Percentiles rank a stretch among this genome's conserved stretches.
Evolutionary conservation across 2,797 vertebrate species (phyloP).

Genomic region (Neosilurus hyrtlii): DNA sequence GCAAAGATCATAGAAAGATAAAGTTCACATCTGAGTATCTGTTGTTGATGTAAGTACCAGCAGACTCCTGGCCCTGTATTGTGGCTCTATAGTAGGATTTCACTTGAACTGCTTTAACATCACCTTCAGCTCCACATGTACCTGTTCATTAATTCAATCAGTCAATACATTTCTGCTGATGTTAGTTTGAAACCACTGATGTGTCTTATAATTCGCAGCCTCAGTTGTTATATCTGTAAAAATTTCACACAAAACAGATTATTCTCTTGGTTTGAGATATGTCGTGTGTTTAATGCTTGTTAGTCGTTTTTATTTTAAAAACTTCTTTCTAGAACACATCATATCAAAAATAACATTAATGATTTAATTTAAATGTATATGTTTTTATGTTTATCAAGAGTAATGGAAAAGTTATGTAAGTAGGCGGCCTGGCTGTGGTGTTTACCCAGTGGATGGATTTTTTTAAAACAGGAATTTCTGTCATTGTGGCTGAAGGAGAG

Average conservation of each 20-base stretch:
- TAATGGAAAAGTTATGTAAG: conserved; percentile 54
- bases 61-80: neutral
- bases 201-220: neutral
- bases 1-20: neutral
- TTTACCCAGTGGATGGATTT: conserved; percentile 50
- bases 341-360: neutral
- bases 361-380: too few relatives aligned
- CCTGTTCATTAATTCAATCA: neutral
- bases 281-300: neutral
- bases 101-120: neutral
- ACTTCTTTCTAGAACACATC: neutral
- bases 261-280: neutral
- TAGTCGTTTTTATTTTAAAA: neutral
- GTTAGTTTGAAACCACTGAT: neutral
- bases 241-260: neutral
- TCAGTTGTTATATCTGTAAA: neutral
- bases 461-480: conserved; percentile 76
- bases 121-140: neutral
- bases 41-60: neutral
- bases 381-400: neutral
- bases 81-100: neutral
- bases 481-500: conserved; percentile 77
- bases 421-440: conserved; percentile 36
- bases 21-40: neutral
- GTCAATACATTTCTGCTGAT: neutral